These are phyloP conservation scores for Leptinotarsa peninsularis DNA, from an alignment of 2,888 invertebrate genomes.

Conservation along the genomic window DNA sequence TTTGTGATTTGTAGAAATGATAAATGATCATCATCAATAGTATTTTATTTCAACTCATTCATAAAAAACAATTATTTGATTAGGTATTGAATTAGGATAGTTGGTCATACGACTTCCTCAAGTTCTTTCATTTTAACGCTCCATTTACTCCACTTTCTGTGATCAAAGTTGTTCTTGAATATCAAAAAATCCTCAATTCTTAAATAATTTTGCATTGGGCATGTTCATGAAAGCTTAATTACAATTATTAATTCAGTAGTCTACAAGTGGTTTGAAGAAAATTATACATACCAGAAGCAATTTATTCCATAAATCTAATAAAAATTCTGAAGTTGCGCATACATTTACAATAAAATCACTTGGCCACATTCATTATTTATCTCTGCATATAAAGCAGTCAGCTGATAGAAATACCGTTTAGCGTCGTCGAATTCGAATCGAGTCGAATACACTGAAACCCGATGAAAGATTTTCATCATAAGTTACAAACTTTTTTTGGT, in stretches of 20 bases:
- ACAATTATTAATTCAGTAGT: slow-evolving; percentile 9
- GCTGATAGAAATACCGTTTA: slow-evolving; percentile 12
- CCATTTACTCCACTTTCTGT: background rate
- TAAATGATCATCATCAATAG: no score
- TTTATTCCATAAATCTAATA: slow-evolving; percentile 11
- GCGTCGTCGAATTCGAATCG: background rate
- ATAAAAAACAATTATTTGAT: no score
- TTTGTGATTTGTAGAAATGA: no score
- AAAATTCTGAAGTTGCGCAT: slow-evolving; percentile 2
- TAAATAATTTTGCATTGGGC: background rate
- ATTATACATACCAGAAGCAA: slow-evolving; percentile 1
- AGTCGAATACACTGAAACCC: background rate
- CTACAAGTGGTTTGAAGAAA: slow-evolving; percentile 5
- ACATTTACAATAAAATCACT: slow-evolving; percentile 16
- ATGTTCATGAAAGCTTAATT: background rate
- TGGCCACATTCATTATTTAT: slow-evolving; percentile 11
- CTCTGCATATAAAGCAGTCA: slow-evolving; percentile 6
- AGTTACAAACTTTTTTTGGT: slow-evolving; percentile 27
- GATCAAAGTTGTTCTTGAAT: background rate
- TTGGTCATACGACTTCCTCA: no score
- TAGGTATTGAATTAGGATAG: no score
- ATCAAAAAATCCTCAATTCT: background rate
- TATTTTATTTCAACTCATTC: no score
- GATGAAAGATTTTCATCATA: slow-evolving; percentile 22
- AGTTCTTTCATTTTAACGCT: no score